Percentiles rank a stretch among this genome's conserved stretches.
These are phyloP conservation scores for Lycia hirtaria DNA, from an alignment of 2,888 invertebrate genomes.

Conservation along the genomic window DNA sequence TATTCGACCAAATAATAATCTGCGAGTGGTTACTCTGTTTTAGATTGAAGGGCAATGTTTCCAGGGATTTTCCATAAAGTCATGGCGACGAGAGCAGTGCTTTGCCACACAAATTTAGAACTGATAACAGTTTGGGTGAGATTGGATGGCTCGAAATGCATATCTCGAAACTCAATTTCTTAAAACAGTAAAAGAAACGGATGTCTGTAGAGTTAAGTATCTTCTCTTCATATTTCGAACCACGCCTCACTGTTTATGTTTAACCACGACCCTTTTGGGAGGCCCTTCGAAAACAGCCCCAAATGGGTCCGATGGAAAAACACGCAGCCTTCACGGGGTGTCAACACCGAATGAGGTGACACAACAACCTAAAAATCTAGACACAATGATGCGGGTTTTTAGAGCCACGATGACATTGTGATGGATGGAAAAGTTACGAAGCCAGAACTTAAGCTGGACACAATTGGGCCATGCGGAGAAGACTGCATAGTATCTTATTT, in stretches of 20 bases:
- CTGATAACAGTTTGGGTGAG: too few relatives aligned
- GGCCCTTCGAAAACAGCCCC: conserved; percentile 47
- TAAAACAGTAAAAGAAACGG: too few relatives aligned
- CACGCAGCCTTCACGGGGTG: conserved; percentile 39
- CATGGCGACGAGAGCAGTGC: too few relatives aligned
- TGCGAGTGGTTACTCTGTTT: too few relatives aligned
- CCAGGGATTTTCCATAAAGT: too few relatives aligned
- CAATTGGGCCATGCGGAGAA: background rate
- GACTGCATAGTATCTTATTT: background rate
- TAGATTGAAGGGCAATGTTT: too few relatives aligned
- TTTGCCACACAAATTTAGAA: too few relatives aligned
- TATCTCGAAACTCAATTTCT: too few relatives aligned
- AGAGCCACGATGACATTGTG: conserved; percentile 24
- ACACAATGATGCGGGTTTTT: conserved; percentile 38
- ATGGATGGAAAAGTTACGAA: conserved; percentile 20
- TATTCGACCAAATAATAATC: too few relatives aligned
- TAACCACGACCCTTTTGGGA: conserved; percentile 56
- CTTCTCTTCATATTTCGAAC: background rate
- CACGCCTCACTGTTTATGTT: conserved; percentile 44
- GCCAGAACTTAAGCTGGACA: conserved; percentile 4
- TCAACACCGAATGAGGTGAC: conserved; percentile 46
- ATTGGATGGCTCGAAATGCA: too few relatives aligned
- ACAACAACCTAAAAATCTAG: conserved; percentile 46
- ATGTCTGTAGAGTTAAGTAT: background rate
- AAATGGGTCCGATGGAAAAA: conserved; percentile 56